Conservation (phyloP, 1,140 invertebrate genomes). For the Contarinia nasturtii region DNA sequence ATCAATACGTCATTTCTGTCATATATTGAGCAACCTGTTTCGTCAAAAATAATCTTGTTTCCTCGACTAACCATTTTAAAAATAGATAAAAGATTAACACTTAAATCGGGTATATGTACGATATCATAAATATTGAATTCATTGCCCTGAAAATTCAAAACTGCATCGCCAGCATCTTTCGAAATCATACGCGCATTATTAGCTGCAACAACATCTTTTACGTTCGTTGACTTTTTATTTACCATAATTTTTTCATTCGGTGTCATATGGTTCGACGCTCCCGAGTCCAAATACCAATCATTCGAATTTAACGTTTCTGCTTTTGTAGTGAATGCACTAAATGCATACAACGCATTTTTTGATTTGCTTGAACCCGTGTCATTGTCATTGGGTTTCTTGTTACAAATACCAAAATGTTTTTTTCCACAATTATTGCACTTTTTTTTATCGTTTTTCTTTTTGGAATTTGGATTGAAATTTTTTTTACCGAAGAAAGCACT, state of each 20-base stretch:
- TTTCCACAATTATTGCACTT: not conserved
- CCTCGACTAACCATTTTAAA: not conserved
- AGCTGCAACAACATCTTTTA: constrained; percentile 15
- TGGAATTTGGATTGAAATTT: too few relatives aligned
- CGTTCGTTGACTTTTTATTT: constrained; percentile 3
- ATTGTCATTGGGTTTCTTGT: constrained; percentile 1
- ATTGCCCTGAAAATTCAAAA: constrained; percentile 4
- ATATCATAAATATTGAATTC: constrained; percentile 1
- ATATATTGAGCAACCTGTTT: too few relatives aligned
- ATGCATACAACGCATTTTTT: not conserved
- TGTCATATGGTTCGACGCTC: not conserved
- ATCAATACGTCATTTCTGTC: too few relatives aligned
- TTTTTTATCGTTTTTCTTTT: constrained; percentile 3
- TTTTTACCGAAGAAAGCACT: too few relatives aligned
- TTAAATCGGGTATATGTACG: constrained; percentile 3
- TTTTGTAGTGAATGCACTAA: too few relatives aligned
- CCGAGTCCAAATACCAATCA: not conserved
- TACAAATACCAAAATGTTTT: constrained; percentile 1
- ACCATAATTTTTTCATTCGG: constrained; percentile 6
- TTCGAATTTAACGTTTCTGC: too few relatives aligned
- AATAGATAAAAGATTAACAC: constrained; percentile 2
- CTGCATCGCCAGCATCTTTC: constrained; percentile 11
- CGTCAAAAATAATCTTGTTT: not conserved
- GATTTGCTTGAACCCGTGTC: not conserved
- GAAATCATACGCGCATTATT: constrained; percentile 11